Conservation (phyloP, 2,113 vertebrate species). For the Salvelinus sp. region DNA sequence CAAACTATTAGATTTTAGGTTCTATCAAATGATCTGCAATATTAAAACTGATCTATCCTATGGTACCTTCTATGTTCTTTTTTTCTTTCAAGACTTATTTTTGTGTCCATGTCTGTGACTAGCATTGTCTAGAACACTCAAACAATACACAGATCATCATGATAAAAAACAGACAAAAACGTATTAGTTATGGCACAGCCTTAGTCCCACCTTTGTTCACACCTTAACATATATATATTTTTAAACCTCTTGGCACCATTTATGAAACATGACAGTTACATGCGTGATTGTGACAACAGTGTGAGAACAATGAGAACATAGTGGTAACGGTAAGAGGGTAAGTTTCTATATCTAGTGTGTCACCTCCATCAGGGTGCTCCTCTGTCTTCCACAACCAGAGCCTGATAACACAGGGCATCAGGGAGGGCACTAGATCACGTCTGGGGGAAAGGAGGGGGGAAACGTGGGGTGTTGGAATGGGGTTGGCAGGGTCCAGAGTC, state of each 20-base stretch:
- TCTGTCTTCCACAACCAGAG: not conserved
- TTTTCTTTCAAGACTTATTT: conserved; percentile 2
- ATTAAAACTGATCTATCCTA: not conserved
- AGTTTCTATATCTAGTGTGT: not conserved
- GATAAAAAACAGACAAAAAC: conserved; percentile 6
- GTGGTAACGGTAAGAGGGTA: not conserved
- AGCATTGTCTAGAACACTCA: conserved; percentile 11
- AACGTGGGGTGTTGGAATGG: not conserved
- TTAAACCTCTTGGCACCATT: not conserved
- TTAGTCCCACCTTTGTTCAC: not conserved
- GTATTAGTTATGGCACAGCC: not conserved
- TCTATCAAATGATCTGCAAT: too few species aligned
- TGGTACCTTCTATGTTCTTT: not conserved
- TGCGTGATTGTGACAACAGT: not conserved
- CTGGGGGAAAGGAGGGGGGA: not conserved
- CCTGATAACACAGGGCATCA: not conserved
- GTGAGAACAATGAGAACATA: not conserved
- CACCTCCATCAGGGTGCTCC: not conserved
- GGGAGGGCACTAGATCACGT: not conserved
- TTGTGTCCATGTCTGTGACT: conserved; percentile 9
- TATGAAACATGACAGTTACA: not conserved
- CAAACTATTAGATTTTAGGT: not conserved
- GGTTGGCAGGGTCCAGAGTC: not conserved
- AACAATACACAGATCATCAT: not conserved
- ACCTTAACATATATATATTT: too few species aligned